Percentiles rank a stretch among this genome's conserved stretches.
Conservation (phyloP, 1,140 invertebrate genomes). For the Euborellia annulipes region DNA sequence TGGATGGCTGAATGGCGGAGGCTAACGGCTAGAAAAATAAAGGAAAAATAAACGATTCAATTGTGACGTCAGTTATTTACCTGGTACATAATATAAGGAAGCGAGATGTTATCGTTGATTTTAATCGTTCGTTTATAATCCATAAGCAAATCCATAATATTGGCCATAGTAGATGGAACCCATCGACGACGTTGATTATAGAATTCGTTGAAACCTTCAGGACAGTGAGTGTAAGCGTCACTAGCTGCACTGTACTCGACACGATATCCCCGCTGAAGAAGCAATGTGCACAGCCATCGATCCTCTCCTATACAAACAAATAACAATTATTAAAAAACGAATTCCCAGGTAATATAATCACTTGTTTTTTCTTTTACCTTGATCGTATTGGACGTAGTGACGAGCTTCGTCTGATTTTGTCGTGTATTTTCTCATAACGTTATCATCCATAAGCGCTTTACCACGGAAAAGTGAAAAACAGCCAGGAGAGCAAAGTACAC, state of each 20-base stretch:
- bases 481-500: slow-evolving; percentile 45
- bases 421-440: slow-evolving; percentile 42
- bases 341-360: too few relatives aligned
- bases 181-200: slow-evolving; percentile 45
- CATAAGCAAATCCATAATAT: slow-evolving; percentile 42
- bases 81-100: slow-evolving; percentile 37
- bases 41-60: too few relatives aligned
- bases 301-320: slow-evolving; percentile 42
- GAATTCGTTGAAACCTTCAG: slow-evolving; percentile 45
- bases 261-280: slow-evolving; percentile 43
- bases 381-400: slow-evolving; percentile 46
- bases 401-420: slow-evolving; percentile 34
- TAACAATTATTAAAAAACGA: too few relatives aligned
- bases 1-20: too few relatives aligned
- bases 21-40: too few relatives aligned
- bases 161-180: slow-evolving; percentile 50
- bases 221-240: slow-evolving; percentile 46
- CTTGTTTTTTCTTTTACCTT: slow-evolving; percentile 27
- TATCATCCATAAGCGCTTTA: slow-evolving; percentile 42
- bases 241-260: slow-evolving; percentile 50
- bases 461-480: slow-evolving; percentile 42
- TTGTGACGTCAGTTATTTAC: too few relatives aligned
- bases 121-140: slow-evolving; percentile 33
- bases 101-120: slow-evolving; percentile 40
- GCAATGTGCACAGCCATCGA: slow-evolving; percentile 45